These are phyloP conservation scores for Amazona guildingii DNA, from an alignment of 2,113 vertebrate species.

Conservation along the genomic window DNA sequence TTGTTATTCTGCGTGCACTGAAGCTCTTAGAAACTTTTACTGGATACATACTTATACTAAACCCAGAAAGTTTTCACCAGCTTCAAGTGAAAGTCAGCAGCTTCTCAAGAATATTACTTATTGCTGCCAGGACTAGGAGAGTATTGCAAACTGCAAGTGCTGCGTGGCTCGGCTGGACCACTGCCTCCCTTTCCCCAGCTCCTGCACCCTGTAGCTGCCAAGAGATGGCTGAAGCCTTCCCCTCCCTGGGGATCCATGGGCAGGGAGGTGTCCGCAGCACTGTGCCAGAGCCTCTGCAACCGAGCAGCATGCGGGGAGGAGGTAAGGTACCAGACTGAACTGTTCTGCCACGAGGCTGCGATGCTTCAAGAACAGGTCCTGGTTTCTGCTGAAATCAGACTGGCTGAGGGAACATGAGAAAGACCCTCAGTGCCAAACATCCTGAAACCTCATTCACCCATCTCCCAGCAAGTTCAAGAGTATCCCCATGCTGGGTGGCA, in stretches of 20 bases:
- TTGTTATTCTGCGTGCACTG: not conserved
- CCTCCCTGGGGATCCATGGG: rapidly evolving
- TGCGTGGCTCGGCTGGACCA: not conserved
- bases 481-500: not conserved
- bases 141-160: not conserved
- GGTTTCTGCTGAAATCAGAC: not conserved
- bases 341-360: rapidly evolving
- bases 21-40: not conserved
- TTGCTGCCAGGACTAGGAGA: not conserved
- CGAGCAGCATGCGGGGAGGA: not conserved
- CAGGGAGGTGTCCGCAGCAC: not conserved
- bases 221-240: not conserved
- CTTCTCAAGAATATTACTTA: not conserved
- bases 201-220: not conserved
- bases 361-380: not conserved
- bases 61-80: not conserved
- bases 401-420: not conserved
- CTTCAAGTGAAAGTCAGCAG: not conserved
- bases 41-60: not conserved
- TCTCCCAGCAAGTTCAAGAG: not conserved
- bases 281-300: not conserved
- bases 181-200: not conserved
- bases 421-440: not conserved
- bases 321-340: not conserved
- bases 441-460: not conserved